Percentiles rank a stretch among this genome's conserved stretches.
phyloP scores from a whole-genome alignment of 2,113 vertebrate species.

The Vireo altiloquus region DNA sequence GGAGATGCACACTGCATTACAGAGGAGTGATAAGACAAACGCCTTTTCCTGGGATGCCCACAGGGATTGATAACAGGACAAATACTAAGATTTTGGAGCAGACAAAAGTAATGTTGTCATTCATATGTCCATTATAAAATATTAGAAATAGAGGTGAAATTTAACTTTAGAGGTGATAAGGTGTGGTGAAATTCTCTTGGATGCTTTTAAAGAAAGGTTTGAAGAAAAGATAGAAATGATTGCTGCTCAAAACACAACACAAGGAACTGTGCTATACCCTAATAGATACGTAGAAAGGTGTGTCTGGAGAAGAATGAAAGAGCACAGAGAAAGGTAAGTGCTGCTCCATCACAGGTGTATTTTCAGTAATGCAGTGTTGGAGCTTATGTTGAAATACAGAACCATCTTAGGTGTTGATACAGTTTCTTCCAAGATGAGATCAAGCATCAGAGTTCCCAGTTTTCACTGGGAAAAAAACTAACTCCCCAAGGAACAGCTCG shows the following conservation, averaged over 20 bases:
- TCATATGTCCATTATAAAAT: neutral
- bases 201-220: neutral
- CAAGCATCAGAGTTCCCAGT: neutral
- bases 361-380: neutral
- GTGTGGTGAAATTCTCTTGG: neutral
- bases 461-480: neutral
- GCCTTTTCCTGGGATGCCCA: neutral
- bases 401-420: neutral
- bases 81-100: neutral
- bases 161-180: neutral
- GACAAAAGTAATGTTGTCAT: neutral
- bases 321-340: neutral
- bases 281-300: neutral
- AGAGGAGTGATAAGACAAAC: neutral
- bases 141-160: neutral
- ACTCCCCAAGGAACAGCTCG: neutral
- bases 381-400: neutral
- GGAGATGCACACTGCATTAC: fast-evolving
- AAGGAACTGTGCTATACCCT: neutral
- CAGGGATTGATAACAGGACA: neutral
- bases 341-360: neutral
- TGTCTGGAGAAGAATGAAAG: neutral
- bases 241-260: neutral
- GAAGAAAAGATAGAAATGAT: neutral
- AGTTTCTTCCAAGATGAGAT: neutral